A percentile compares a stretch with the other conserved stretches of the same genome.
phyloP scores from a whole-genome alignment of 2,113 vertebrate genomes.

The Cricetomys ansorgei region DNA sequence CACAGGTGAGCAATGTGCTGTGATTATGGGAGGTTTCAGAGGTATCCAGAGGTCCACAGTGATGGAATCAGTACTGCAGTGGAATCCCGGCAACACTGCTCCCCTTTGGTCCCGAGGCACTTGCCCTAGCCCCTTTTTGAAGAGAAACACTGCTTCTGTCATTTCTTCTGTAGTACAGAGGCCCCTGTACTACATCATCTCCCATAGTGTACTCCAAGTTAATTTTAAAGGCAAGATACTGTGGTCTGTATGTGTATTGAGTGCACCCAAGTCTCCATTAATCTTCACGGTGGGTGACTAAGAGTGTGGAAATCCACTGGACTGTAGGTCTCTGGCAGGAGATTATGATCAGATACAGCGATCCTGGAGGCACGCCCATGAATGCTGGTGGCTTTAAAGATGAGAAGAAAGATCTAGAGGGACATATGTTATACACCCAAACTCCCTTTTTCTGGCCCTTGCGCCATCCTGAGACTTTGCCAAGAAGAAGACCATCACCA shows the following conservation, averaged over 20 bases:
- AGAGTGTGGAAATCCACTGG: no score
- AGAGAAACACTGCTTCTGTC: neutral
- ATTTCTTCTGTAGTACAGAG: neutral
- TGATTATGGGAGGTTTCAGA: neutral
- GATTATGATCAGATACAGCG: neutral
- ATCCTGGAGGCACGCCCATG: neutral
- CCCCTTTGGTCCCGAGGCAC: neutral
- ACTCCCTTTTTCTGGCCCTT: neutral
- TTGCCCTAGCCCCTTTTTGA: neutral
- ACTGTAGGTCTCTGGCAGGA: neutral
- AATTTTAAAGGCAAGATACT: neutral
- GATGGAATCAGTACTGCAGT: neutral
- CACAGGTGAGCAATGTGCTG: neutral
- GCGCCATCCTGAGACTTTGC: neutral
- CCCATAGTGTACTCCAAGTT: neutral
- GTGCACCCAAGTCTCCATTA: neutral
- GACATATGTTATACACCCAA: neutral
- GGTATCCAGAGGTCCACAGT: neutral
- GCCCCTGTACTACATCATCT: neutral
- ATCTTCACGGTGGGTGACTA: neutral
- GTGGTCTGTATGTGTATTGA: neutral
- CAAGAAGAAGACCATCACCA: neutral
- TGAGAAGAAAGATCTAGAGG: neutral
- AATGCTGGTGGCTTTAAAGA: neutral
- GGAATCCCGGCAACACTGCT: rapidly evolving